Percentiles rank a stretch among this genome's conserved stretches.
Conservation (phyloP, 1,140 invertebrate species). For the Aethina tumida region DNA sequence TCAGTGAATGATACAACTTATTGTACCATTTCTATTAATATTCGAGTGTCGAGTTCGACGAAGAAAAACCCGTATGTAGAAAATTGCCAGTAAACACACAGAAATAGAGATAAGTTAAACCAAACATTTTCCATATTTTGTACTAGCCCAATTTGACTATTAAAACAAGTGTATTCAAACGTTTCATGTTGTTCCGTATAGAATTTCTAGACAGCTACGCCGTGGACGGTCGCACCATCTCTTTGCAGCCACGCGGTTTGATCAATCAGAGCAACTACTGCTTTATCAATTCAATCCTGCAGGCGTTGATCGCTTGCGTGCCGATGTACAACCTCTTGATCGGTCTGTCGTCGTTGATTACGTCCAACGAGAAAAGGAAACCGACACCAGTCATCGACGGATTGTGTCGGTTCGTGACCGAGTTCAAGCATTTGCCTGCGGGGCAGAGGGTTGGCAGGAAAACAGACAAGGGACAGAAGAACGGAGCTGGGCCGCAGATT, state of each 20-base stretch:
- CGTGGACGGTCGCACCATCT: conserved; percentile 61
- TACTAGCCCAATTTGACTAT: conserved; percentile 15
- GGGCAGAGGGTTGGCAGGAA: conserved; percentile 33
- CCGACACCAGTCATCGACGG: conserved; percentile 83
- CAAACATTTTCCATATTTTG: conserved; percentile 10
- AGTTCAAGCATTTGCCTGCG: conserved; percentile 53
- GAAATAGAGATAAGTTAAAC: too few relatives aligned
- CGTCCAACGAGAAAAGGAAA: conserved; percentile 39
- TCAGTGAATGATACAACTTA: too few relatives aligned
- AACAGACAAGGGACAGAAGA: conserved; percentile 38
- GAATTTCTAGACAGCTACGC: conserved; percentile 63
- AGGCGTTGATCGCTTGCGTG: conserved; percentile 83
- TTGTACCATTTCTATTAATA: too few relatives aligned
- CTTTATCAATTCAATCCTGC: conserved; percentile 87
- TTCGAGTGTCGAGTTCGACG: too few relatives aligned
- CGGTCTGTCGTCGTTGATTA: conserved; percentile 50
- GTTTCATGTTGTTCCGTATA: not conserved
- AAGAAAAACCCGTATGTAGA: too few relatives aligned
- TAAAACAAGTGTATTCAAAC: not conserved
- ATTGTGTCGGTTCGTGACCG: conserved; percentile 63
- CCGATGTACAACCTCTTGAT: conserved; percentile 87
- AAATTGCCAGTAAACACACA: too few relatives aligned
- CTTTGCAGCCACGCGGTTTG: conserved; percentile 74
- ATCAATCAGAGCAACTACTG: conserved; percentile 90
- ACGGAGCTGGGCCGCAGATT: conserved; percentile 36